Evolutionary conservation across 1,140 invertebrate genomes (phyloP), one percentile per base, ranked within the genome.

Genomic region (Trachymyrmex cornetzi): DNA sequence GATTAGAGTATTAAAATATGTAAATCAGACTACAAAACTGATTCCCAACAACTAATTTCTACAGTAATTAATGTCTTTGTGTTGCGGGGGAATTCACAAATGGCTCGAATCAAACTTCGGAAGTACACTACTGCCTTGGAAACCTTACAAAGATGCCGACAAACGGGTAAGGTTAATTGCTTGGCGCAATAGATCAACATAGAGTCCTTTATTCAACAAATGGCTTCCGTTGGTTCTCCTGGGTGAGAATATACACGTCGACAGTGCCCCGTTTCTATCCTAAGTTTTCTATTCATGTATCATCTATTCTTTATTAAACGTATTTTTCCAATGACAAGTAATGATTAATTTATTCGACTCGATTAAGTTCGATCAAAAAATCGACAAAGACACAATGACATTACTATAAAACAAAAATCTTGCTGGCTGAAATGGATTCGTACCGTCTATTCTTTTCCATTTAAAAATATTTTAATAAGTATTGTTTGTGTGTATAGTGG

Each of bases 121-220:
- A 16, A 3, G 53, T 57, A 57, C 24, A 48, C 53, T 22, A 34
- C 12, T 57, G 63, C 22, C 44, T 75, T 67, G 48, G 93, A 94
- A 93, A 88, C 93, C 92, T 74, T 90, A 90, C 30, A 86, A 91
- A 89, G 86, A 88, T 86, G 88, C 88, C 86, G 89, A 89, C 86
- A 91, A 93, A 91, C 88, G 87, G 59, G 79, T 81, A 69, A 89
- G 34, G 84, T 92, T 94, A 94, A 93, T 94, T 94, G 92, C 85
- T 87, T 88, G 69, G 87, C 81, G 89, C 88, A 81, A 89, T 91
- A 90, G 91, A 90, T 92, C 85, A 91, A 84, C 87, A 64, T 88
- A 72, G 87, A 85, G 50, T 84, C 90, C 91, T 93, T 93, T 91
- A 82, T 30, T 77, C 87, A 93, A 90, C 74, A 87, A 86, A 86